Base-by-base conservation (phyloP, 2,888 invertebrate species). In the Nymphalis urticae region DNA sequence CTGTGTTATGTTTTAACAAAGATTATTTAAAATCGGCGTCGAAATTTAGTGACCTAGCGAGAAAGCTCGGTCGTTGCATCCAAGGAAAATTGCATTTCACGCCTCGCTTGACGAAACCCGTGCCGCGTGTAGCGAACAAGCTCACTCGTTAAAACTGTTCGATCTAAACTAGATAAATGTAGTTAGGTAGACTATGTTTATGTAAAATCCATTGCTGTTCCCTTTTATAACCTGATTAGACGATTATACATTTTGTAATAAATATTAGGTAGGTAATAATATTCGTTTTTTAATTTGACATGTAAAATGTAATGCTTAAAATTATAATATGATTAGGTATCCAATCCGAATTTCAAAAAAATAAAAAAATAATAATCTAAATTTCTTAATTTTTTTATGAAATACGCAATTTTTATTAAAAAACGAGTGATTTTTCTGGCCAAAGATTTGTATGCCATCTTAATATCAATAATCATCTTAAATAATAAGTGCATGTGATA, bases 21-120 rank as follows among this genome's bases (percentile, higher is more conserved):
- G 58, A 42, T 58, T 58, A 66, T 62, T 67, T 53, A 21, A 61
- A 70, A 66, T 66, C 50, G 56, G 36, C 62, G 36, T 27, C 64
- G 64, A 74, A 72, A 75, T 72, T 72, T 72, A 70, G 67, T 71
- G 67, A 73, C 59, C 69, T 62, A 71, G 68, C 64, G 63, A 67
- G 62, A 73, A 73, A 73, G 75, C 75, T 77, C 77, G 78, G 73
- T 79, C 77, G 80, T 75, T 79, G 81, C 82, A 79, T 76, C 79
- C 73, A 73, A 72, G 74, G 81, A 77, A 86, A 88, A 89, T 89
- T 87, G 83, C 82, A 87, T 89, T 88, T 87, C 79, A 88, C 82
- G 85, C 79, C 69, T 82, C 77, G 77, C 75, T 71, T 75, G 75
- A 71, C 74, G 74, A 65, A 73, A 72, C 69, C 70, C 74, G 64